Percentiles rank a stretch among this genome's conserved stretches.
Evolutionary conservation across 2,797 vertebrate species (phyloP).

Genomic region (Hoplostethus mediterraneus): DNA sequence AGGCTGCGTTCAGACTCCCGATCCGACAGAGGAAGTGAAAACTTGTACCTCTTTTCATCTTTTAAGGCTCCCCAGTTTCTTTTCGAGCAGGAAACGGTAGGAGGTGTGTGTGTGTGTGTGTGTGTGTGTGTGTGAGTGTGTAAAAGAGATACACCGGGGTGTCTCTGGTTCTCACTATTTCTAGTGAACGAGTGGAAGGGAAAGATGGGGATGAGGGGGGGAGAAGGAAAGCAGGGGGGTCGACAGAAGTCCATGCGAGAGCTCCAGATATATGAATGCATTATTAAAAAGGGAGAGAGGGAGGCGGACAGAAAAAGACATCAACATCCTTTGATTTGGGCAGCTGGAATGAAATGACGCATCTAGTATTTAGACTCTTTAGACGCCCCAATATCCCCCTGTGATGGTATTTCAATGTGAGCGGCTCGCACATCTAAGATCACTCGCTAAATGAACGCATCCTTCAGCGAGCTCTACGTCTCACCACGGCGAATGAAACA

Average conservation of each 20-base stretch:
- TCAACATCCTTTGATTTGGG: neutral
- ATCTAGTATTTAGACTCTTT: neutral
- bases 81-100: constrained; percentile 25
- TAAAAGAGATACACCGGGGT: constrained; percentile 24
- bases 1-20: constrained; percentile 53
- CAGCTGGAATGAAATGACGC: neutral
- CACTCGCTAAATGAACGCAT: neutral
- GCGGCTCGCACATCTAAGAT: constrained; percentile 1
- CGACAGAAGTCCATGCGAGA: neutral
- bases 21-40: constrained; percentile 57
- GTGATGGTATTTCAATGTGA: constrained; percentile 5
- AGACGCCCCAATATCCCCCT: neutral
- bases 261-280: neutral
- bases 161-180: constrained; percentile 31
- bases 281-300: neutral
- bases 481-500: constrained; percentile 12
- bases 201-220: neutral
- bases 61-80: constrained; percentile 40
- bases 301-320: neutral
- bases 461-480: neutral
- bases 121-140: neutral
- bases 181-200: constrained; percentile 20
- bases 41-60: constrained; percentile 60
- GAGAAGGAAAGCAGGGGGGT: too few relatives aligned
- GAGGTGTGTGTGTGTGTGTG: constrained; percentile 17